phyloP scores from a whole-genome alignment of 2,888 invertebrate species.

The Hypsopygia costalis region DNA sequence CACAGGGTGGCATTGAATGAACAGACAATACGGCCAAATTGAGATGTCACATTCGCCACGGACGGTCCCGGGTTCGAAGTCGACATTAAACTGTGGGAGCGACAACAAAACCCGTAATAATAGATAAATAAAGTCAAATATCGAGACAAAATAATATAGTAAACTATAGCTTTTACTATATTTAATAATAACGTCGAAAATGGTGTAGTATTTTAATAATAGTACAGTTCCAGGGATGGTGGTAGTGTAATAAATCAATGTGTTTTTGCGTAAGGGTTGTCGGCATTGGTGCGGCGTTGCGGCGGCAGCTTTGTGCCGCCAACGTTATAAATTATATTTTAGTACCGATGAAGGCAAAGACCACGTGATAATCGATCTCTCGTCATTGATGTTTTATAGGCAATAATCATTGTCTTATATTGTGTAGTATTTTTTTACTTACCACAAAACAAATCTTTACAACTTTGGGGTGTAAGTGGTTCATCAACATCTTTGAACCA shows the following conservation, averaged over 20 bases:
- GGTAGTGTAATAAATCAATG: conserved; percentile 26
- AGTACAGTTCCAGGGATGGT: too few relatives aligned
- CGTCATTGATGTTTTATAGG: background rate
- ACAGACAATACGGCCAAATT: conserved; percentile 67
- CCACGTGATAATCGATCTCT: conserved; percentile 6
- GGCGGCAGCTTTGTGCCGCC: conserved; percentile 17
- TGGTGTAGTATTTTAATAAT: background rate
- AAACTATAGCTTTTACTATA: conserved; percentile 9
- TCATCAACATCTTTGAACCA: too few relatives aligned
- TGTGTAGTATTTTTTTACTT: too few relatives aligned
- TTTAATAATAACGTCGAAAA: background rate
- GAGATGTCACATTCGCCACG: conserved; percentile 68
- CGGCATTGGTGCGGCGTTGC: background rate
- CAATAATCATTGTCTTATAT: background rate
- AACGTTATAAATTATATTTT: conserved; percentile 23
- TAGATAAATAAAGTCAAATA: conserved; percentile 63
- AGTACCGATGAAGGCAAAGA: conserved; percentile 17
- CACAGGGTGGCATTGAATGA: conserved; percentile 28
- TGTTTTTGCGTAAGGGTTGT: conserved; percentile 31
- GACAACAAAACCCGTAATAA: conserved; percentile 51
- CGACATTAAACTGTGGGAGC: conserved; percentile 41
- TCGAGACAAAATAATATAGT: conserved; percentile 22
- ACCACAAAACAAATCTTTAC: too few relatives aligned
- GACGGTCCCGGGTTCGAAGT: conserved; percentile 30
- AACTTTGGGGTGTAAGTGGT: too few relatives aligned